Conservation (phyloP, 2,113 vertebrate genomes). For the Cettia cetti region DNA sequence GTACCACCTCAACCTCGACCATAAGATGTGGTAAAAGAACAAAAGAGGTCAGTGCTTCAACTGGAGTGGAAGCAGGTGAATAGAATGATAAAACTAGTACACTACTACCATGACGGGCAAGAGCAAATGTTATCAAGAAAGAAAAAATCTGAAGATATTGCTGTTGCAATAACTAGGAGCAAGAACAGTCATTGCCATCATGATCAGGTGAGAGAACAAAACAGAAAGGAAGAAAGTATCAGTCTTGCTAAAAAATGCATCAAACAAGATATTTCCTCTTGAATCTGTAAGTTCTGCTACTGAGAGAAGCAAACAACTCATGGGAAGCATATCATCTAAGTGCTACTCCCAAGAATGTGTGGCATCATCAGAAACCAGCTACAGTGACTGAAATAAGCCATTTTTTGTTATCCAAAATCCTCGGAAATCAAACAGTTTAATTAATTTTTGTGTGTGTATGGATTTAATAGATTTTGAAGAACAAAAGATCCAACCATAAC, state of each 20-base stretch:
- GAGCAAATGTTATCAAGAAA: neutral
- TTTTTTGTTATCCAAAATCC: neutral
- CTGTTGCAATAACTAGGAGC: neutral
- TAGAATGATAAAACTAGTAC: neutral
- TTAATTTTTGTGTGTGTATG: neutral
- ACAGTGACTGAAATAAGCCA: neutral
- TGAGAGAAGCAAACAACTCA: neutral
- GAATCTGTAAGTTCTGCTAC: neutral
- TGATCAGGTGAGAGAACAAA: neutral
- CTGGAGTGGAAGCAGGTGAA: neutral
- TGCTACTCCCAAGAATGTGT: neutral
- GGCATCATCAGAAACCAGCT: neutral
- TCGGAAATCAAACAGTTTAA: neutral
- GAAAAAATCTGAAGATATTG: neutral
- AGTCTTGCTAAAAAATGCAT: neutral
- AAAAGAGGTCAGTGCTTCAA: neutral
- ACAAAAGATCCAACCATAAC: neutral
- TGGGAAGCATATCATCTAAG: neutral
- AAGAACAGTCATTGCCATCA: neutral
- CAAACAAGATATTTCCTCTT: neutral
- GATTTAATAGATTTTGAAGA: neutral
- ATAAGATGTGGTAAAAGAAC: neutral
- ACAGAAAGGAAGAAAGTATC: neutral
- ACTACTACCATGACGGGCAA: fast-evolving
- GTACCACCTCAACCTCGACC: fast-evolving